Conservation (phyloP, 2,113 vertebrate species). For the Trinectes maculatus region DNA sequence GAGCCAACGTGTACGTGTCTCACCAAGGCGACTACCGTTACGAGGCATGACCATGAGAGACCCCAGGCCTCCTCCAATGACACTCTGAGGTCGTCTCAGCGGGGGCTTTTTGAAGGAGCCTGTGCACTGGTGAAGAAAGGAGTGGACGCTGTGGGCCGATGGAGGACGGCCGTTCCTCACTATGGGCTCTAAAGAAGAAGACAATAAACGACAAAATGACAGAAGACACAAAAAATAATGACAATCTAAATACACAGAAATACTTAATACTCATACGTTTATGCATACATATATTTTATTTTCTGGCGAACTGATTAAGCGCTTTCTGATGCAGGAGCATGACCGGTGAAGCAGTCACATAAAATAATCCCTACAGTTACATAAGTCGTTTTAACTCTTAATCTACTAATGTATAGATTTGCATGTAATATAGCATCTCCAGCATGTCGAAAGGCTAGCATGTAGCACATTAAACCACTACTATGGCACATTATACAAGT, state of each 20-base stretch:
- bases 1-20: constrained; percentile 61
- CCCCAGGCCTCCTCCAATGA: constrained; percentile 93
- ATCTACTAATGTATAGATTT: constrained; percentile 31
- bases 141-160: constrained; percentile 95
- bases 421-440: background rate
- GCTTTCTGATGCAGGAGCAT: background rate
- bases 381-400: constrained; percentile 42
- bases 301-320: background rate
- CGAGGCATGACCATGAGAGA: constrained; percentile 95
- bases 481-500: background rate
- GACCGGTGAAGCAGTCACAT: background rate
- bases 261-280: too few relatives aligned
- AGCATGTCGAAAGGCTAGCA: background rate
- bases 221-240: too few relatives aligned
- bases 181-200: constrained; percentile 86
- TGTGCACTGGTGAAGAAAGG: constrained; percentile 95
- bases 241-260: too few relatives aligned
- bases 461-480: background rate
- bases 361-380: constrained; percentile 30
- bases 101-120: constrained; percentile 97
- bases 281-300: too few relatives aligned
- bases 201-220: constrained; percentile 13
- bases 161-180: constrained; percentile 96
- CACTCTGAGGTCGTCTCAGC: constrained; percentile 92
- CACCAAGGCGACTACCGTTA: constrained; percentile 95